phyloP scores from a whole-genome alignment of 2,888 invertebrate genomes.

The Patella depressa region DNA sequence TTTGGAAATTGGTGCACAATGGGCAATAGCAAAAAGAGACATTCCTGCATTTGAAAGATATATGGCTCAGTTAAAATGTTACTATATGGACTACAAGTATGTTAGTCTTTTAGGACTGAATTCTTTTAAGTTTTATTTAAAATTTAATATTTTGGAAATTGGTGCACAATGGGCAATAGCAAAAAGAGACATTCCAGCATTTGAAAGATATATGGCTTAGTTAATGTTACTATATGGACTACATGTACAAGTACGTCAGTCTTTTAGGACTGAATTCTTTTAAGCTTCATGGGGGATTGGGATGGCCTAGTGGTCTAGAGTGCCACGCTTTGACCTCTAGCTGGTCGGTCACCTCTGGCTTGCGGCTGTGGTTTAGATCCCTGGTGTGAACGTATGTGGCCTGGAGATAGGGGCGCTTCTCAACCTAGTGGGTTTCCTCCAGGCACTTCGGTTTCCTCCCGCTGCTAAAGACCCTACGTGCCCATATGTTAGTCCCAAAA shows the following conservation, averaged over 20 bases:
- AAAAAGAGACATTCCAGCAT: slow-evolving; percentile 91
- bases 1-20: slow-evolving; percentile 95
- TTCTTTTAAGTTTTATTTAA: background rate
- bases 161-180: slow-evolving; percentile 97
- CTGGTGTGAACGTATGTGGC: no score
- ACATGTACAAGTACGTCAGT: slow-evolving; percentile 75
- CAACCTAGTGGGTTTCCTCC: no score
- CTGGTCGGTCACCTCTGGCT: no score
- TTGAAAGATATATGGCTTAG: slow-evolving; percentile 97
- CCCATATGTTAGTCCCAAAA: no score
- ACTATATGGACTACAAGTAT: slow-evolving; percentile 94
- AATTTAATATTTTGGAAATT: slow-evolving; percentile 86
- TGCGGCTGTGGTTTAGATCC: no score
- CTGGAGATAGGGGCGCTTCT: no score
- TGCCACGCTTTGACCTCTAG: no score
- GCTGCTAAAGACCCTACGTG: no score
- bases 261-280: no score
- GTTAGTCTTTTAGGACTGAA: slow-evolving; percentile 50
- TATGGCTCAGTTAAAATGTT: slow-evolving; percentile 97
- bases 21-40: slow-evolving; percentile 92
- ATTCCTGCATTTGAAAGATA: slow-evolving; percentile 96
- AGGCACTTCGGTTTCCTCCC: no score
- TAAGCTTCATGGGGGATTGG: background rate
- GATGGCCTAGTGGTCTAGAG: no score
- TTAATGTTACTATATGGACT: slow-evolving; percentile 96